Percentiles rank a stretch among this genome's conserved stretches.
phyloP scores from a whole-genome alignment of 2,888 invertebrate species.

The Ormyrus nitidulus region DNA sequence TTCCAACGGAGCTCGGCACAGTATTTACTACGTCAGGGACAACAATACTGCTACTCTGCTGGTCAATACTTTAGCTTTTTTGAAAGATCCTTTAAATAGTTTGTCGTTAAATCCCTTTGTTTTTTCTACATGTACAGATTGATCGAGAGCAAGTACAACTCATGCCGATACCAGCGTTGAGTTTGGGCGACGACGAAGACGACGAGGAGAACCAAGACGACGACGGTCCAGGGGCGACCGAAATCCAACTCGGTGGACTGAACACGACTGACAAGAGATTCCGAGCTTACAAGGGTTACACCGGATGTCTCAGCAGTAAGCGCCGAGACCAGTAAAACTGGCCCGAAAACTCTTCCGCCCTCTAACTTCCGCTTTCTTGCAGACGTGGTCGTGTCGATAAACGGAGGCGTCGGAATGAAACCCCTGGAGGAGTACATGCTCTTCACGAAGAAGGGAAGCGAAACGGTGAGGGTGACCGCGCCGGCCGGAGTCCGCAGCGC shows the following conservation, averaged over 20 bases:
- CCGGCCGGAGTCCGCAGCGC: constrained; percentile 89
- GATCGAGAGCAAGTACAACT: constrained; percentile 86
- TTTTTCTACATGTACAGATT: constrained; percentile 75
- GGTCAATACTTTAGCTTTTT: constrained; percentile 65
- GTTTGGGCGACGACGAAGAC: constrained; percentile 79
- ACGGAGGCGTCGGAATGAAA: constrained; percentile 83
- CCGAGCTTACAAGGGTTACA: constrained; percentile 89
- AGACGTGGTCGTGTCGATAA: constrained; percentile 92
- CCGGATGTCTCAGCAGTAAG: constrained; percentile 93
- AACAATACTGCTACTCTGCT: constrained; percentile 82
- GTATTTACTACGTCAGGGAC: constrained; percentile 82
- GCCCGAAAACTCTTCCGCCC: too few species aligned
- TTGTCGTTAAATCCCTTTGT: too few species aligned
- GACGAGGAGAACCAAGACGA: constrained; percentile 64
- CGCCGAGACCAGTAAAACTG: too few species aligned
- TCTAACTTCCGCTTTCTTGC: constrained; percentile 48
- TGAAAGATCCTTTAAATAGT: background rate
- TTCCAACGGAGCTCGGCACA: constrained; percentile 88
- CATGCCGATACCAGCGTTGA: constrained; percentile 82
- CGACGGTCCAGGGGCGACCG: constrained; percentile 80
- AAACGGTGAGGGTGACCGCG: constrained; percentile 91
- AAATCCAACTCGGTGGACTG: constrained; percentile 91
- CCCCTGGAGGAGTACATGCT: constrained; percentile 94
- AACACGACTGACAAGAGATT: constrained; percentile 90
- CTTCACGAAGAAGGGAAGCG: constrained; percentile 89